These are phyloP conservation scores for Allygus modestus DNA, from an alignment of 2,888 invertebrate genomes.

Conservation along the genomic window DNA sequence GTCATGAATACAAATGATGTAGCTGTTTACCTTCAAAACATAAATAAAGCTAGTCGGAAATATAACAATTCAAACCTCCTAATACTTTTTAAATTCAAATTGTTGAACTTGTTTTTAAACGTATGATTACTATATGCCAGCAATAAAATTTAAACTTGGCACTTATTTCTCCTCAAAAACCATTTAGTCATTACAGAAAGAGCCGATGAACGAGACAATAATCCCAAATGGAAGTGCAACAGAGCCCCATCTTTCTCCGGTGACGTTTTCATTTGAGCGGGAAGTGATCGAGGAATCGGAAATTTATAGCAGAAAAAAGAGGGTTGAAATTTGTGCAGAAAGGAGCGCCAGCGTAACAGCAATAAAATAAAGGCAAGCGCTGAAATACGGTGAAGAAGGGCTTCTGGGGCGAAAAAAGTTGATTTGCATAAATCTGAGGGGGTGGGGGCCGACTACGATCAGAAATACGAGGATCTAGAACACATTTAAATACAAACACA, in stretches of 20 bases:
- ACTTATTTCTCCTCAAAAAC: neutral
- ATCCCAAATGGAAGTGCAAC: slow-evolving; percentile 21
- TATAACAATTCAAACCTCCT: too few species aligned
- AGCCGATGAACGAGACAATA: neutral
- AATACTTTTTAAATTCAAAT: too few species aligned
- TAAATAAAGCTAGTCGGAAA: too few species aligned
- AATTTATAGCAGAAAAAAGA: slow-evolving; percentile 42
- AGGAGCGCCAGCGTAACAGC: slow-evolving; percentile 36
- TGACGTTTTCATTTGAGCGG: slow-evolving; percentile 41
- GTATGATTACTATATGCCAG: too few species aligned
- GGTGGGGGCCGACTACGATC: slow-evolving; percentile 43
- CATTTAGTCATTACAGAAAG: neutral
- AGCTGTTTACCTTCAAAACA: too few species aligned
- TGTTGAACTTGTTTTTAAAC: too few species aligned
- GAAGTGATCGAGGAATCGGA: slow-evolving; percentile 39
- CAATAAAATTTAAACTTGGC: too few species aligned
- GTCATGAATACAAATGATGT: too few species aligned
- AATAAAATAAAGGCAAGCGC: slow-evolving; percentile 53
- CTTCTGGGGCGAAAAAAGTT: slow-evolving; percentile 55
- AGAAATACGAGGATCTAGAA: slow-evolving; percentile 51
- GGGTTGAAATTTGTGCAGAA: slow-evolving; percentile 46
- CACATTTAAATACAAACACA: slow-evolving; percentile 61
- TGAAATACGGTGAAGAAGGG: slow-evolving; percentile 36
- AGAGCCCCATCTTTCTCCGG: slow-evolving; percentile 10
- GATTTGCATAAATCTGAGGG: slow-evolving; percentile 59